Percentiles rank a stretch among this genome's conserved stretches.
phyloP scores from a whole-genome alignment of 2,888 invertebrate genomes.

The Pristionchus entomophagus region DNA sequence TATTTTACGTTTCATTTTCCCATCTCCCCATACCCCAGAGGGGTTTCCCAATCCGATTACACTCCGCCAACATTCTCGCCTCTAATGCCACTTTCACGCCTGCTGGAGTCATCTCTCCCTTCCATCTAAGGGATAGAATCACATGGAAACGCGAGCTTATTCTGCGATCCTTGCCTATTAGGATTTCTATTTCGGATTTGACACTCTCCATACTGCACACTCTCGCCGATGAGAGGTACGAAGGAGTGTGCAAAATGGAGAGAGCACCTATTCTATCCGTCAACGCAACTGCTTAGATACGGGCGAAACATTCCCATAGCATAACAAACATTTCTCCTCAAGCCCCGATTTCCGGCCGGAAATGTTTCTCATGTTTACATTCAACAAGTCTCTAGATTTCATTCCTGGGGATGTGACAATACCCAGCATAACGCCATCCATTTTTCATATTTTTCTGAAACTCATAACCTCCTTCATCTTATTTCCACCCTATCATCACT shows the following conservation, averaged over 20 bases:
- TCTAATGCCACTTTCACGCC: constrained; percentile 24
- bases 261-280: no score
- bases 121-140: background rate
- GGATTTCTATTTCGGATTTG: no score
- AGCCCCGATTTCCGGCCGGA: background rate
- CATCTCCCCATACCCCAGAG: constrained; percentile 7
- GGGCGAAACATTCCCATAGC: no score
- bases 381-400: background rate
- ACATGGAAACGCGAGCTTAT: no score
- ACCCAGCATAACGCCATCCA: background rate
- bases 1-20: no score
- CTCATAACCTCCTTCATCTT: background rate
- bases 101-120: background rate
- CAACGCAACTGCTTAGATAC: no score
- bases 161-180: no score
- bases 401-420: background rate
- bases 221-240: no score
- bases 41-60: constrained; percentile 27
- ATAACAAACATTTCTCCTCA: no score
- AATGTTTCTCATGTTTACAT: background rate
- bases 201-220: no score
- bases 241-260: no score
- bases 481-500: background rate
- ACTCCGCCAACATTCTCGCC: background rate
- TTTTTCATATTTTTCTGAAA: background rate